Evolutionary conservation across 2,888 invertebrate genomes (phyloP).

Genomic region (Tachina grossa): DNA sequence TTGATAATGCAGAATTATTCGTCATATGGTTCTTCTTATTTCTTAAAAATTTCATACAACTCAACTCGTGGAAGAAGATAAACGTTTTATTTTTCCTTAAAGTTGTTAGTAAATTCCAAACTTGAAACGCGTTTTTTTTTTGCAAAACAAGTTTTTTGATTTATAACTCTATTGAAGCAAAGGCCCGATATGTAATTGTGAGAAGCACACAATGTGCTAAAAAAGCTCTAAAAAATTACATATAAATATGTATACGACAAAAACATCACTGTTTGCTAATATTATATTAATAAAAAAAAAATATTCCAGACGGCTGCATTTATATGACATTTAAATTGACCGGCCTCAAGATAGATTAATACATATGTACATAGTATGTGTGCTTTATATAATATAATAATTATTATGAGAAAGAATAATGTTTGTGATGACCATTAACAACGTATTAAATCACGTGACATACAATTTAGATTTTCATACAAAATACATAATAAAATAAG

Average conservation of each 20-base stretch:
- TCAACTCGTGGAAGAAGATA: too few relatives aligned
- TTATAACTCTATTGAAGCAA: too few relatives aligned
- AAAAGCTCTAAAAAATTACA: too few relatives aligned
- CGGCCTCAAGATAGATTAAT: not conserved
- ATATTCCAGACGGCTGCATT: not conserved
- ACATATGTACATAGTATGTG: not conserved
- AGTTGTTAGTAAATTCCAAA: too few relatives aligned
- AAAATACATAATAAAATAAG: slow-evolving; percentile 7
- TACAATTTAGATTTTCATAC: slow-evolving; percentile 15
- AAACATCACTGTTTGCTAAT: not conserved
- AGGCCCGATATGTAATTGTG: too few relatives aligned
- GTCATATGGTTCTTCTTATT: not conserved
- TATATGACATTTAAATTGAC: slow-evolving; percentile 35
- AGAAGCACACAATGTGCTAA: too few relatives aligned
- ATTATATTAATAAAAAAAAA: not conserved
- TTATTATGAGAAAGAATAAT: slow-evolving; percentile 5
- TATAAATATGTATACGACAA: too few relatives aligned
- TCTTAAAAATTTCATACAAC: too few relatives aligned
- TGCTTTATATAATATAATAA: slow-evolving; percentile 12
- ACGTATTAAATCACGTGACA: slow-evolving; percentile 40
- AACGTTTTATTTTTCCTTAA: too few relatives aligned
- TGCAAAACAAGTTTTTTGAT: too few relatives aligned
- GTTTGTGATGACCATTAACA: slow-evolving; percentile 37
- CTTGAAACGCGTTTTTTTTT: too few relatives aligned
- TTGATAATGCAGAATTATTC: too few relatives aligned